Percentiles rank a stretch among this genome's conserved stretches.
phyloP scores from a whole-genome alignment of 2,888 invertebrate genomes.

The Eulithis testata region DNA sequence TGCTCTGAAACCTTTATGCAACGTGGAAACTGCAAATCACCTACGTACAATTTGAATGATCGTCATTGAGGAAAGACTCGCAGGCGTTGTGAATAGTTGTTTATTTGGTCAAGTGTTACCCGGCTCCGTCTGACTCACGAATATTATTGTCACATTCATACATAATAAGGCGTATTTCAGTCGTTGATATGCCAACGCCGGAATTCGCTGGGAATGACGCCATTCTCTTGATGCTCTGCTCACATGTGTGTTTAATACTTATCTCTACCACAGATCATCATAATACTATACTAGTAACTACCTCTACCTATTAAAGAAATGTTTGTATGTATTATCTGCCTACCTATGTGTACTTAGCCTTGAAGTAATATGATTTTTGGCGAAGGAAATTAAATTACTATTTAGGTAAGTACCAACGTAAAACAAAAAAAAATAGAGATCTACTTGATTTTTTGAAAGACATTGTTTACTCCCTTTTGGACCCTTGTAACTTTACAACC shows the following conservation, averaged over 20 bases:
- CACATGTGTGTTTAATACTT: slow-evolving; percentile 24
- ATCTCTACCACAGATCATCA: no score
- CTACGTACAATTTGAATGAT: slow-evolving; percentile 35
- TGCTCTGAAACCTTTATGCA: not conserved
- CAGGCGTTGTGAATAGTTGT: slow-evolving; percentile 66
- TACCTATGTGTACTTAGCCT: no score
- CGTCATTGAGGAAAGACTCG: slow-evolving; percentile 67
- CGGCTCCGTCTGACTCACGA: slow-evolving; percentile 70
- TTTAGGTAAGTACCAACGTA: no score
- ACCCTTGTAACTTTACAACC: no score
- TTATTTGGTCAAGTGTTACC: slow-evolving; percentile 79
- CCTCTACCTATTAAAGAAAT: not conserved
- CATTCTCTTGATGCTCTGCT: slow-evolving; percentile 68
- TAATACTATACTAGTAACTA: not conserved
- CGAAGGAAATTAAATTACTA: no score
- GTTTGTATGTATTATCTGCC: no score
- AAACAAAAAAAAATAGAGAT: no score
- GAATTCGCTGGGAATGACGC: slow-evolving; percentile 76
- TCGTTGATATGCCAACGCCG: slow-evolving; percentile 71
- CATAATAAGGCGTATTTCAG: slow-evolving; percentile 67
- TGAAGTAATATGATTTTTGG: no score
- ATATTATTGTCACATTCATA: slow-evolving; percentile 78
- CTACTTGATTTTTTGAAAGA: no score
- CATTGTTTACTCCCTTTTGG: no score
- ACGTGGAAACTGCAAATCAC: slow-evolving; percentile 12